Base-by-base conservation (phyloP, 2,113 vertebrate genomes). In the Phocoena sinus region DNA sequence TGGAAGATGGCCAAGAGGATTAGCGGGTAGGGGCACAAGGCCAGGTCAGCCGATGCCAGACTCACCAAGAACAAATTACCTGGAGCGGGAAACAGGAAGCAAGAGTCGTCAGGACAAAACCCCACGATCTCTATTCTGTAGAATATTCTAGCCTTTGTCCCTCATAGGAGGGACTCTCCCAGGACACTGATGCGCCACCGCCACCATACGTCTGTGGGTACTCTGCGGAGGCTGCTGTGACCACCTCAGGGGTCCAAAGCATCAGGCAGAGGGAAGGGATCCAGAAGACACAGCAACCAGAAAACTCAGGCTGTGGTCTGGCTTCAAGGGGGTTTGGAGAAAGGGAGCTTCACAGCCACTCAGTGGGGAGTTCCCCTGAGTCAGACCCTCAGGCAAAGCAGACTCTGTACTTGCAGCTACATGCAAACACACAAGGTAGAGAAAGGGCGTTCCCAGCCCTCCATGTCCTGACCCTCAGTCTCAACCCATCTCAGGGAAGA, bases 31-130 rank as follows among this genome's bases (percentile, higher is more conserved):
- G 99, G 99, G 95, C 99, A 99, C 98, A 99, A 99, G 95, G 99
- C 99, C 85, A 99, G 98, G 98, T 99, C 99, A 94, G 99, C 99
- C 89, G 99, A 97, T 6, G 99, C 99, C 98, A 99, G 98, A 98
- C 99, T 99, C 97, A 99, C 99, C 98, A 99, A 99, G 98, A 99
- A 99, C 41, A 99, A 99, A 10, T 99, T 99, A 98, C 99, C 99
- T 99, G 96, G 28, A 95, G 47, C n/a, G 95, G 81, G 97, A 95
- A 92, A 97, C 94, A 98, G n/a, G 87, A 58, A 62, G 31, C 44
- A 33, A 56, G 38, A 82, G 65, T 93, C 44, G 60, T 93, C 44
- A 97, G 60, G 9, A 50, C 0, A 1, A 38, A 60, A 20, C 14
- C 14, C 8, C 1, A 4, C 0, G 5, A 28, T n/a, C 73, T 38